phyloP scores from a whole-genome alignment of 2,888 invertebrate species.

The Junonia oenone region DNA sequence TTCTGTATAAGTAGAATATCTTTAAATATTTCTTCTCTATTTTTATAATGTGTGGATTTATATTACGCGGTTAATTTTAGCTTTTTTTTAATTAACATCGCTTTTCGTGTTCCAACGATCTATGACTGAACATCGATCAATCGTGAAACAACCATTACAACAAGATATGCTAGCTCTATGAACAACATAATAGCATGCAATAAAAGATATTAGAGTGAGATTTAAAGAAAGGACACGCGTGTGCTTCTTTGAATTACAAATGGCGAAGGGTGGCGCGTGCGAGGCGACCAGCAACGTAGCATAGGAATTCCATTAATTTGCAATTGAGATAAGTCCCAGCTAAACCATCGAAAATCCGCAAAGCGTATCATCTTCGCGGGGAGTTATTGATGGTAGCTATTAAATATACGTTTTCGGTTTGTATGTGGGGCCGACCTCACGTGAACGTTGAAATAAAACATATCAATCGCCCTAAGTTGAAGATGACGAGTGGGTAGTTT shows the following conservation, averaged over 20 bases:
- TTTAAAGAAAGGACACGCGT: constrained; percentile 40
- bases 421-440: constrained; percentile 52
- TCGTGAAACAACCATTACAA: constrained; percentile 28
- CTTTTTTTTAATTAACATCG: constrained; percentile 55
- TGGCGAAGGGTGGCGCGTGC: constrained; percentile 43
- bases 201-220: constrained; percentile 13
- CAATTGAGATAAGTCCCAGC: constrained; percentile 69
- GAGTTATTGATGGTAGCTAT: constrained; percentile 78
- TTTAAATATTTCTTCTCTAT: constrained; percentile 38
- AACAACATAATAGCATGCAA: background rate
- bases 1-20: constrained; percentile 51
- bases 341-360: constrained; percentile 61
- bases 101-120: constrained; percentile 63
- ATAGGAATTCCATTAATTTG: constrained; percentile 73
- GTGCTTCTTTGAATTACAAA: constrained; percentile 66
- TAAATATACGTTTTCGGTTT: constrained; percentile 73
- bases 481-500: constrained; percentile 65
- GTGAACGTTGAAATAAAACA: constrained; percentile 57
- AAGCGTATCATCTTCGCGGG: constrained; percentile 66
- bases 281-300: constrained; percentile 46
- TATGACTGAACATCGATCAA: constrained; percentile 63
- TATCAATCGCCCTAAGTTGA: constrained; percentile 67
- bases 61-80: constrained; percentile 55
- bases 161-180: background rate
- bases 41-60: constrained; percentile 36